A percentile compares a stretch with the other conserved stretches of the same genome.
Conservation (phyloP, 2,797 vertebrate species). For the Squalus acanthias region DNA sequence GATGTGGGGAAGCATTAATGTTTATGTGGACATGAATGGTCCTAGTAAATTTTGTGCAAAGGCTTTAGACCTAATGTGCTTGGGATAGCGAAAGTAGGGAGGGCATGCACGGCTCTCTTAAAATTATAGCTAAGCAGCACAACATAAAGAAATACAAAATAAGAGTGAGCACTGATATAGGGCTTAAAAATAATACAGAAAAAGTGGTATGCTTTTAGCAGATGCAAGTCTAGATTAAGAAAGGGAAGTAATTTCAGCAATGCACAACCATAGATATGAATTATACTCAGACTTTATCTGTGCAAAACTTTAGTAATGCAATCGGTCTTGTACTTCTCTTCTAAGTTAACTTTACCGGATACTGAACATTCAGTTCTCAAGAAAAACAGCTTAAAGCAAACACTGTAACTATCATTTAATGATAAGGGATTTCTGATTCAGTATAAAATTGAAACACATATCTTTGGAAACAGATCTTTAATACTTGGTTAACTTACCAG, state of each 20-base stretch:
- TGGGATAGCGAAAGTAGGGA: not conserved
- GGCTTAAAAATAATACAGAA: not conserved
- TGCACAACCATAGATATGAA: not conserved
- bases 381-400: constrained; percentile 26
- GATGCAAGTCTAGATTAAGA: not conserved
- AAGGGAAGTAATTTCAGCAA: not conserved
- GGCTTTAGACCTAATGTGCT: not conserved
- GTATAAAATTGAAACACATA: not conserved
- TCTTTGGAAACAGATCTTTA: not conserved
- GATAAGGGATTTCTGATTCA: constrained; percentile 29
- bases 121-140: not conserved
- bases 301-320: not conserved
- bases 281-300: not conserved
- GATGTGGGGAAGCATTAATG: not conserved
- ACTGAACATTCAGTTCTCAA: constrained; percentile 32
- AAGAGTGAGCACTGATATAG: not conserved
- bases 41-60: not conserved
- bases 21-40: not conserved
- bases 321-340: not conserved
- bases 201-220: not conserved
- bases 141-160: not conserved
- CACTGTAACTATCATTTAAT: constrained; percentile 16
- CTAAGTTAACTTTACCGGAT: not conserved
- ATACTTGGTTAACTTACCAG: constrained; percentile 59
- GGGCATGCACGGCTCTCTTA: too few relatives aligned